A percentile compares a stretch with the other conserved stretches of the same genome.
These are phyloP conservation scores for Spea hammondii DNA, from an alignment of 2,797 vertebrate species.

Conservation along the genomic window DNA sequence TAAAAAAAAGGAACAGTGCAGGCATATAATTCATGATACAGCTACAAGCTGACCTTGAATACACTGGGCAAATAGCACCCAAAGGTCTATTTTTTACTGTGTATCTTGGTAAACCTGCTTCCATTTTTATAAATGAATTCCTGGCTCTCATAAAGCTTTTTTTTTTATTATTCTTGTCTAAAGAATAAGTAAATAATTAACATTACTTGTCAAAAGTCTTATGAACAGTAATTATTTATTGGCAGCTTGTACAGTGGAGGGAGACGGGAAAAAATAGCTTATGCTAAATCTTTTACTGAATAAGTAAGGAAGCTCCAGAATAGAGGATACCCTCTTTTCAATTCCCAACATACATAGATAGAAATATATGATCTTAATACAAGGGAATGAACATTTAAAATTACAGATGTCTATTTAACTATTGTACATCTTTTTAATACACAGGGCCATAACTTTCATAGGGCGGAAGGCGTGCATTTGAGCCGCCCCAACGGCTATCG, in stretches of 20 bases:
- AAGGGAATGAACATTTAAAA: no score
- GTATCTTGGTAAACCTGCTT: conserved; percentile 7
- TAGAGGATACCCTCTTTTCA: no score
- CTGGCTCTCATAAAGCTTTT: not conserved
- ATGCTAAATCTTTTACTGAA: no score
- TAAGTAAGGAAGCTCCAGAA: no score
- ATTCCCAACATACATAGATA: no score
- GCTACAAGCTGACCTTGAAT: not conserved
- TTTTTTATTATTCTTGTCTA: not conserved
- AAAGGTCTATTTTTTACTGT: not conserved
- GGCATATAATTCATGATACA: not conserved
- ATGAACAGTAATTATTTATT: not conserved
- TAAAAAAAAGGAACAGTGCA: no score
- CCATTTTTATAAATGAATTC: not conserved
- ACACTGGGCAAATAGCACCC: not conserved
- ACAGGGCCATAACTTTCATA: no score
- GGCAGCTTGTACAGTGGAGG: not conserved
- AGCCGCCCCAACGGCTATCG: no score
- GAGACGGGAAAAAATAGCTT: not conserved
- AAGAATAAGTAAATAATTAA: not conserved
- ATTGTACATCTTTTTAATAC: no score
- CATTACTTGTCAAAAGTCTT: not conserved
- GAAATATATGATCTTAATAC: no score
- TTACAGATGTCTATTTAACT: no score
- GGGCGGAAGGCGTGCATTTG: no score